Base-by-base conservation (phyloP, 2,888 invertebrate species). In the Panorpa germanica region DNA sequence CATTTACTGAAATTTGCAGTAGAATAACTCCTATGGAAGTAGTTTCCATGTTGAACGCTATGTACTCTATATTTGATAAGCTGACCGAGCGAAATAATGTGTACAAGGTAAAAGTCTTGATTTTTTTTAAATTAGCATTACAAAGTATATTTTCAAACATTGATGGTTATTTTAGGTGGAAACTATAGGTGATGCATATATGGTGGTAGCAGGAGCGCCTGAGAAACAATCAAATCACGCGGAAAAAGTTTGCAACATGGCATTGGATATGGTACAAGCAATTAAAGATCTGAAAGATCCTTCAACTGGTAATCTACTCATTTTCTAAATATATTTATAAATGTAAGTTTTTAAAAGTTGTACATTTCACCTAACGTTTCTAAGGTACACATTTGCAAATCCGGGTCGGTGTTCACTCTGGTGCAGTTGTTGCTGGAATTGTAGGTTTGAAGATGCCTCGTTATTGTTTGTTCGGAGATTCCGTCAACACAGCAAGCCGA, bases 111-210 rank as follows among this genome's bases (percentile, higher is more conserved):
- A 12, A 24, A 11, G 9, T 20, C 10, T 19, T 18, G 5, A 13
- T 13, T 22, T 13, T 11, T 8, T 10, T 1, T 29, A 23, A 14
- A 23, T 23, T 6, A 17, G 7, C 11, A 25, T 6, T 24, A 15
- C 12, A 11, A 16, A 28, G 10, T 23, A 22, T 4, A 11, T 12
- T 4, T 5, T 22, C 10, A 24, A 11, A 5, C 10, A 1, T 22
- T 20, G 31, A 12, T 36, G 38, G 35, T 31, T 31, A 32, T 39
- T 44, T 16, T 49, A 88, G 86, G 86, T 90, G 21, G 95, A 95
- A 58, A 95, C 95, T 1, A 93, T 95, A 40, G 93, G 95, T 0
- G 95, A 96, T 48, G 95, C 95, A 0, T 96, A 95, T 50, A 93
- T 96, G 93, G 88, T 93, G 1, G 95, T 93, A 1, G 82, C 88